These are phyloP conservation scores for Leptopilina syphax DNA, from an alignment of 2,888 invertebrate species.

Conservation along the genomic window DNA sequence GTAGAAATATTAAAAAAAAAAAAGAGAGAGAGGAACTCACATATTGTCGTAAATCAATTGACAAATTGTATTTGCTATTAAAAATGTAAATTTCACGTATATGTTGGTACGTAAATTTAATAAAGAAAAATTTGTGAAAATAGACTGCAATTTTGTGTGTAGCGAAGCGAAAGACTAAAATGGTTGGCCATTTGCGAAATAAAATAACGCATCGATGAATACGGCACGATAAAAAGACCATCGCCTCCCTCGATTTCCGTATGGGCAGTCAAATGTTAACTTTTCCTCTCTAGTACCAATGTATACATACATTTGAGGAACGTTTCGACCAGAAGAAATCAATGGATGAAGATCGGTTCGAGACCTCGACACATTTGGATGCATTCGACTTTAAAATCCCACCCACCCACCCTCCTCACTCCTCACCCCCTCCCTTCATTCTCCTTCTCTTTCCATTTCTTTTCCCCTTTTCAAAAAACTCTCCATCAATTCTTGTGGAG, in stretches of 20 bases:
- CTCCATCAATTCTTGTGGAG: not conserved
- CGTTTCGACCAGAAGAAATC: slow-evolving; percentile 15
- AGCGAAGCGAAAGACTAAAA: slow-evolving; percentile 48
- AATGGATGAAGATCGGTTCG: slow-evolving; percentile 21
- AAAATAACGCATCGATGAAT: slow-evolving; percentile 67
- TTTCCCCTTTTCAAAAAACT: too few relatives aligned
- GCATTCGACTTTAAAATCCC: slow-evolving; percentile 22
- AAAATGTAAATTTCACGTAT: too few relatives aligned
- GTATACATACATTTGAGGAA: slow-evolving; percentile 22
- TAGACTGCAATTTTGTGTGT: slow-evolving; percentile 10
- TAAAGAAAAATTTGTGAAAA: slow-evolving; percentile 1
- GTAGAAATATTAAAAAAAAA: too few relatives aligned
- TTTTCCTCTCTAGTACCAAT: slow-evolving; percentile 20
- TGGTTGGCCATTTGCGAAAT: slow-evolving; percentile 66
- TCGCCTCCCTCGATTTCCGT: slow-evolving; percentile 43
- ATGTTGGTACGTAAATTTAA: too few relatives aligned
- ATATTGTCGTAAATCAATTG: too few relatives aligned
- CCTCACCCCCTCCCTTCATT: too few relatives aligned
- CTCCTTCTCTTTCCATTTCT: too few relatives aligned
- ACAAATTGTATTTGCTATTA: too few relatives aligned
- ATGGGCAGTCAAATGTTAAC: slow-evolving; percentile 39
- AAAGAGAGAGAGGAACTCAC: too few relatives aligned
- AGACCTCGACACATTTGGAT: slow-evolving; percentile 27
- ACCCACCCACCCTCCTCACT: too few relatives aligned
- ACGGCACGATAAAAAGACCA: slow-evolving; percentile 58